Conservation (phyloP, 1,140 invertebrate genomes). For the Callitettix versicolor region DNA sequence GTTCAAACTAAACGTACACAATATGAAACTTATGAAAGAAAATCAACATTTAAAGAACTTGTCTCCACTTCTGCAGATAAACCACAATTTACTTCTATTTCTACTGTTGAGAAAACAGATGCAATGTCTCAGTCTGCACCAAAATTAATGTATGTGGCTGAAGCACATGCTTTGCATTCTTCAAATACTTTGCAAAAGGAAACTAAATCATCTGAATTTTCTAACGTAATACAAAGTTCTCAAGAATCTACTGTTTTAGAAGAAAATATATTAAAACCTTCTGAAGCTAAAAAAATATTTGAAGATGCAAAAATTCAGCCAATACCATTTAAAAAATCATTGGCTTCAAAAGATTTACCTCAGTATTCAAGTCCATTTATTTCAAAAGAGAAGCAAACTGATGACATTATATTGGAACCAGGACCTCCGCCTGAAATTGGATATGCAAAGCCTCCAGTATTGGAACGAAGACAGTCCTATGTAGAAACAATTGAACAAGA, state of each 20-base stretch:
- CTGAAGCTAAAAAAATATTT: constrained; percentile 24
- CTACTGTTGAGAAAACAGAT: no score
- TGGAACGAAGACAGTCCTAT: constrained; percentile 38
- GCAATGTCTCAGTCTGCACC: not conserved
- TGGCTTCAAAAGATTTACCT: constrained; percentile 26
- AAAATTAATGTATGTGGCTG: constrained; percentile 24
- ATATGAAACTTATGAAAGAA: not conserved
- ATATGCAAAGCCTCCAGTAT: constrained; percentile 37
- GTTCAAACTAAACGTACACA: not conserved
- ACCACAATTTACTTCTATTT: not conserved
- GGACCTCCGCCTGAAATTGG: constrained; percentile 53
- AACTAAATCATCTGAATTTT: not conserved
- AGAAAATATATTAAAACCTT: constrained; percentile 27
- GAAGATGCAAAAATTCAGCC: constrained; percentile 18
- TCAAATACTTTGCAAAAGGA: constrained; percentile 6
- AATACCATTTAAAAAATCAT: constrained; percentile 13
- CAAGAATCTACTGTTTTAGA: constrained; percentile 22
- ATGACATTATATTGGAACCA: constrained; percentile 40
- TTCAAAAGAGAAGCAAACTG: constrained; percentile 33
- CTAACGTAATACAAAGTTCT: no score
- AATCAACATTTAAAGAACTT: not conserved
- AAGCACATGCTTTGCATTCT: constrained; percentile 22
- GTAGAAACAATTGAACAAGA: constrained; percentile 46
- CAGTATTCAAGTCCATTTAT: constrained; percentile 30
- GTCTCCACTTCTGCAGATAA: not conserved